Conservation (phyloP, 2,113 vertebrate genomes). For the Balaeniceps rex region DNA sequence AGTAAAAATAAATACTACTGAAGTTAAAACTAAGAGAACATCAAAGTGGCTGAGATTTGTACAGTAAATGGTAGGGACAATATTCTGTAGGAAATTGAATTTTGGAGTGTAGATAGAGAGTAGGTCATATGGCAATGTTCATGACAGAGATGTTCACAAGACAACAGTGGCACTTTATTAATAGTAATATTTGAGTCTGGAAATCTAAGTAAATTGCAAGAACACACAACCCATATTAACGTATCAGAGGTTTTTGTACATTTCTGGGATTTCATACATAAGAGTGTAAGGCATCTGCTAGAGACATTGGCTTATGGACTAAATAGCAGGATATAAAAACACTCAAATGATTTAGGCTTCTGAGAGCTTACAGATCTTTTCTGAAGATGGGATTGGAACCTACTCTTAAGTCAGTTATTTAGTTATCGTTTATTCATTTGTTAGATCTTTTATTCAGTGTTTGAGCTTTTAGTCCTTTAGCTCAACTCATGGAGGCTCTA, state of each 20-base stretch:
- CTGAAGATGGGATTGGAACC: not conserved
- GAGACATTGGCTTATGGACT: not conserved
- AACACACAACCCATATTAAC: not conserved
- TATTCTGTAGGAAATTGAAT: not conserved
- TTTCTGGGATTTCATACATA: not conserved
- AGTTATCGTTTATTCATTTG: not conserved
- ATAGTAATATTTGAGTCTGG: not conserved
- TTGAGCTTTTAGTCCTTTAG: not conserved
- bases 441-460: not conserved
- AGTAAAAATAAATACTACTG: not conserved
- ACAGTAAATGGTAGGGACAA: not conserved
- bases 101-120: not conserved
- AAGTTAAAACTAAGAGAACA: not conserved
- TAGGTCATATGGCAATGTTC: not conserved
- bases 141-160: not conserved
- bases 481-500: not conserved
- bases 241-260: not conserved
- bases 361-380: not conserved
- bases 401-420: not conserved
- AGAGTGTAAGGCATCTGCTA: not conserved
- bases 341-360: not conserved
- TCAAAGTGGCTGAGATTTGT: not conserved
- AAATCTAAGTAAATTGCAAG: not conserved
- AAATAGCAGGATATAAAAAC: not conserved
- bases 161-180: not conserved